Conservation (phyloP, 1,140 invertebrate genomes). For the Lordiphosa clarofinis region DNA sequence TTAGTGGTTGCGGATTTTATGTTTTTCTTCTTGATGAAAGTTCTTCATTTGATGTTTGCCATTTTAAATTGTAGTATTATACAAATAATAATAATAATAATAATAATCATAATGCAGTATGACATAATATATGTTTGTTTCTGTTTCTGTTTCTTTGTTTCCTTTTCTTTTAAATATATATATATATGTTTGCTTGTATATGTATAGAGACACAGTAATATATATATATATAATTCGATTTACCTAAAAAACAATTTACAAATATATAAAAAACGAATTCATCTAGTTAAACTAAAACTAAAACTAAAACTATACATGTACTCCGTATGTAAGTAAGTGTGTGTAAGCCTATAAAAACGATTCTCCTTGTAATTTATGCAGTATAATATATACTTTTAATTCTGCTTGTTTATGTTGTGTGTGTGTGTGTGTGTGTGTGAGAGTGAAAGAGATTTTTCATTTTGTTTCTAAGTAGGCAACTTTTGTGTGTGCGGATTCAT, state of each 20-base stretch:
- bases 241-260: conserved; percentile 78
- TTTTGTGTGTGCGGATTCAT: conserved; percentile 23
- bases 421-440: conserved; percentile 8
- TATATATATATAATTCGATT: conserved; percentile 67
- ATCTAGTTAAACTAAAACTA: conserved; percentile 69
- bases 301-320: conserved; percentile 33
- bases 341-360: conserved; percentile 62
- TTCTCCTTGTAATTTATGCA: conserved; percentile 9
- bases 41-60: conserved; percentile 41
- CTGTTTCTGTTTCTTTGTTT: conserved; percentile 5
- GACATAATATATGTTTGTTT: conserved; percentile 47
- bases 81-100: conserved; percentile 53
- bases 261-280: conserved; percentile 78
- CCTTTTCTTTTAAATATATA: conserved; percentile 11
- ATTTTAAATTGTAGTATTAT: conserved; percentile 15
- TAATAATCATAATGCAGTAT: conserved; percentile 67
- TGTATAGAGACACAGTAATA: conserved; percentile 26
- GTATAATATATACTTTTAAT: neutral
- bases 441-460: conserved; percentile 18
- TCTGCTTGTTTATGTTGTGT: conserved; percentile 21
- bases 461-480: conserved; percentile 13
- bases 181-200: conserved; percentile 29
- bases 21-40: conserved; percentile 11
- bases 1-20: conserved; percentile 26
- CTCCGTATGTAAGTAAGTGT: conserved; percentile 18